These are phyloP conservation scores for Syrmaticus mikado DNA, from an alignment of 2,113 vertebrate species.

Conservation along the genomic window DNA sequence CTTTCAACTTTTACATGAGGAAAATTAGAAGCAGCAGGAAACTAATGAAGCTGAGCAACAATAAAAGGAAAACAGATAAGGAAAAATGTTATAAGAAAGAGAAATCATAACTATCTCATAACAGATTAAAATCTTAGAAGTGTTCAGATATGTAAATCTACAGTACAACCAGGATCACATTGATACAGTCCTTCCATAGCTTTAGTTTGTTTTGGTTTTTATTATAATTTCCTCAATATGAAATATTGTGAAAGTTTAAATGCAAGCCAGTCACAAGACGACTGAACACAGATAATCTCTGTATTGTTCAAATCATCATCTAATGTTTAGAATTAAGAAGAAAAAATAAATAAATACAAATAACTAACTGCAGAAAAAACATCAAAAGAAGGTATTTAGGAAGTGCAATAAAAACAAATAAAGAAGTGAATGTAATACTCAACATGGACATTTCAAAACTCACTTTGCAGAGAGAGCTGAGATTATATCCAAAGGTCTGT, in stretches of 20 bases:
- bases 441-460: slow-evolving; percentile 61
- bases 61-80: background rate
- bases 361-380: background rate
- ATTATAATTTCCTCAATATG: background rate
- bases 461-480: slow-evolving; percentile 98
- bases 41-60: background rate
- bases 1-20: background rate
- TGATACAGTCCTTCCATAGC: background rate
- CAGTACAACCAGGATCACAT: background rate
- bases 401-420: background rate
- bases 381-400: background rate
- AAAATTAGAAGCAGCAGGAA: background rate
- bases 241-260: background rate
- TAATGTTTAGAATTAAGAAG: background rate
- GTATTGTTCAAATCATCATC: background rate
- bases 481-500: slow-evolving; percentile 93
- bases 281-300: background rate
- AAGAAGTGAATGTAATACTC: background rate
- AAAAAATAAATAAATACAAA: background rate
- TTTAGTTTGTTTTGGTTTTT: background rate
- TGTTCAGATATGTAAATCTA: background rate
- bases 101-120: background rate
- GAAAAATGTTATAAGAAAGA: background rate
- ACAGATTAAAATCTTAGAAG: background rate
- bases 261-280: background rate